Evolutionary conservation across 2,797 vertebrate genomes (phyloP), one percentile per base, ranked within the genome.

Genomic region (Iguana delicatissima): DNA sequence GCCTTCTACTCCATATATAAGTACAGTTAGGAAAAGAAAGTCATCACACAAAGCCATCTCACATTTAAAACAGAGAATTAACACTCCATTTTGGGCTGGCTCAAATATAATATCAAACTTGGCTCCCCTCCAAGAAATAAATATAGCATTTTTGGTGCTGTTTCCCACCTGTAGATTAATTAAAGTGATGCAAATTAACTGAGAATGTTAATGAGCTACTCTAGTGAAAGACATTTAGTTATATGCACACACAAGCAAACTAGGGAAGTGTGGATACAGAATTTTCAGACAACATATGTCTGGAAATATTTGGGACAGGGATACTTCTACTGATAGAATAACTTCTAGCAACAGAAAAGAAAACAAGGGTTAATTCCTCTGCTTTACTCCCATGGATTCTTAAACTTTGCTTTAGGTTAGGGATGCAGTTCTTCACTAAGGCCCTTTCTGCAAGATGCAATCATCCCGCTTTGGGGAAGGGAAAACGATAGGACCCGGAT

Each of bases 111-210:
- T 29, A 24, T 16, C 72, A 5, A 0, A 22, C 3, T 52, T 59
- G 59, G 55, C 24, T 62, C 4, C 35, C 18, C 87, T 59, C 67
- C 0, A 67, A 46, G 26, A 50, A 22, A 18, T 38, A 55, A 85
- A 88, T 20, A 55, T 55, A 83, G 42, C 1, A 24, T 35, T 67
- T 72, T 69, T 73, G 26, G 0, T 50, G n/a, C 0, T 10, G 7
- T 6, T 1, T 80, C 74, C 10, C 42, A 22, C 0, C 0, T 12
- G 18, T 0, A 3, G 55, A 22, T n/a, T 38, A 12, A 0, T 0
- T 0, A 72, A 29, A 80, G 4, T 29, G 82, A 81, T 35, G 24
- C 6, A 0, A 38, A 13, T 8, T 0, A 0, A 12, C 1, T 0
- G 0, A 32, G 64, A 42, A 73, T 80, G 26, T 18, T 16, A 10